These are phyloP conservation scores for Eupeodes luniger DNA, from an alignment of 2,888 invertebrate species.

Conservation along the genomic window DNA sequence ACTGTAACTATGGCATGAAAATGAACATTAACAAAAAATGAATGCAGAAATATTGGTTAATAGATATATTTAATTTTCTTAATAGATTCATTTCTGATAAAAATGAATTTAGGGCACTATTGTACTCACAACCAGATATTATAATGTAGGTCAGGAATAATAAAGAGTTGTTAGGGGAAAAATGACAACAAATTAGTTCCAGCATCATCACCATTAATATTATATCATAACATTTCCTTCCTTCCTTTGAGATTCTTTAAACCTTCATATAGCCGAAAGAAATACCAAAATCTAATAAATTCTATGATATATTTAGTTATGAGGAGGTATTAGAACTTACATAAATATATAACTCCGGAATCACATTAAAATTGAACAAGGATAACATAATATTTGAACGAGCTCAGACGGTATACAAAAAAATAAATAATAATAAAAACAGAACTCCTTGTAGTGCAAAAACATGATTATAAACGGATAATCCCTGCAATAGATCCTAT, in stretches of 20 bases:
- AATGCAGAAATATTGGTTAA: too few relatives aligned
- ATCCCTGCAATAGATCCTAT: slow-evolving; percentile 20
- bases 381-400: slow-evolving; percentile 9
- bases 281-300: neutral
- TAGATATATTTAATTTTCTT: too few relatives aligned
- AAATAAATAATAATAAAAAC: neutral
- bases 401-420: too few relatives aligned
- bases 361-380: neutral
- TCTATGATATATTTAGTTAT: neutral
- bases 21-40: too few relatives aligned
- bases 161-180: too few relatives aligned
- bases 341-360: neutral
- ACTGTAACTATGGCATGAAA: too few relatives aligned
- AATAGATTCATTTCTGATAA: too few relatives aligned
- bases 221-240: neutral
- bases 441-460: neutral
- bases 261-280: neutral
- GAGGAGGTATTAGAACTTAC: neutral
- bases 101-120: too few relatives aligned
- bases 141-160: too few relatives aligned
- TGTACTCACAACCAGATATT: too few relatives aligned
- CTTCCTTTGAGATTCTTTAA: neutral
- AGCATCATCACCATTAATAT: neutral
- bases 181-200: too few relatives aligned
- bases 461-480: slow-evolving; percentile 26